Conservation (phyloP, 2,888 invertebrate genomes). For the Amphiduros pacificus region DNA sequence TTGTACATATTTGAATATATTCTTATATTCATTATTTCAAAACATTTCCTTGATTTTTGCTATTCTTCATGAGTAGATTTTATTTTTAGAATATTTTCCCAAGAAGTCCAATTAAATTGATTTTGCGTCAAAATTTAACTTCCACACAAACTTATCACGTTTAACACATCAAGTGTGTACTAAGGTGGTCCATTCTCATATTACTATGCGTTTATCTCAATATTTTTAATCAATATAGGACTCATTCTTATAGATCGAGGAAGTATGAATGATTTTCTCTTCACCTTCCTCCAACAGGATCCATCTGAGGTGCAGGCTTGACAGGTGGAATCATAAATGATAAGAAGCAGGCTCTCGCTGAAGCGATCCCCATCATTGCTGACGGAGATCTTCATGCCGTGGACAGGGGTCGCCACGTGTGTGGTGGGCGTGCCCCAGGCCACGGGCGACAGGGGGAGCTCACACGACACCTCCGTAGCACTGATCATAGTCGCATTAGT, state of each 20-base stretch:
- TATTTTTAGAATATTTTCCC: no score
- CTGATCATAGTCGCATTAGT: constrained; percentile 10
- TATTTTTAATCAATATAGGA: no score
- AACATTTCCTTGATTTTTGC: no score
- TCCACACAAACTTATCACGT: no score
- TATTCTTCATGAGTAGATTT: no score
- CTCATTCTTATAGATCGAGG: not conserved
- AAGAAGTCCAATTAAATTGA: no score
- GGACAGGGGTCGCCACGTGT: not conserved
- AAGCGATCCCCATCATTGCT: constrained; percentile 1
- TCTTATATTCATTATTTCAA: no score
- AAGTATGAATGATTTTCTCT: not conserved
- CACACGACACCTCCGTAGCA: not conserved
- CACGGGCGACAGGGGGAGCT: constrained; percentile 1
- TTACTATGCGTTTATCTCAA: no score
- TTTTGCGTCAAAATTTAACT: no score
- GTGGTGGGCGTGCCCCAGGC: not conserved
- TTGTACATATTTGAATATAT: no score
- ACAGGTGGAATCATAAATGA: constrained; percentile 2
- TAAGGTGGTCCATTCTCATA: no score
- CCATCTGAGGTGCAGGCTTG: not conserved
- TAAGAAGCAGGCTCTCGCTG: not conserved
- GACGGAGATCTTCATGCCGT: not conserved
- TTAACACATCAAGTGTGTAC: no score
- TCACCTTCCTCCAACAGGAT: not conserved